Conservation (phyloP, 2,113 vertebrate genomes). For the Falcunculus frontatus region DNA sequence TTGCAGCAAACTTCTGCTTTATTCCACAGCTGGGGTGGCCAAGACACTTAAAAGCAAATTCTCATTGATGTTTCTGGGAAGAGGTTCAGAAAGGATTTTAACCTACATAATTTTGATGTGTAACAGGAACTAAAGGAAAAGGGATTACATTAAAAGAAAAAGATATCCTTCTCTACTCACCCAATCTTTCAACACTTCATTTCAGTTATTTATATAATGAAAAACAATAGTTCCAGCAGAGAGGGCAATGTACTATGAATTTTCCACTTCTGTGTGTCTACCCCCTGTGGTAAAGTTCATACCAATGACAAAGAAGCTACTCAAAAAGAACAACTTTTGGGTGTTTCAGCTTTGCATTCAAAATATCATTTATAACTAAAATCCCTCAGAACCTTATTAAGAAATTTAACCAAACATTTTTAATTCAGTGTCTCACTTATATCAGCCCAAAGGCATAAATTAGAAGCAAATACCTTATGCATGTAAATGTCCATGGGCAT, state of each 20-base stretch:
- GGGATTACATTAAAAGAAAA: background rate
- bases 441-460: background rate
- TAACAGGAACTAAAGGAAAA: background rate
- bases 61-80: background rate
- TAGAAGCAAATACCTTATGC: background rate
- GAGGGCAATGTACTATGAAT: slow-evolving; percentile 52
- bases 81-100: slow-evolving; percentile 15
- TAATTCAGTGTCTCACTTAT: background rate
- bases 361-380: background rate
- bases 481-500: background rate
- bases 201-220: slow-evolving; percentile 34
- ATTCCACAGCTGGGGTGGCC: background rate
- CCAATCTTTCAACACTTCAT: background rate
- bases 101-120: background rate
- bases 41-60: background rate
- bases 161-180: background rate
- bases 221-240: slow-evolving; percentile 47
- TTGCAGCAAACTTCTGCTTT: background rate
- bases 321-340: background rate
- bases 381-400: slow-evolving; percentile 22
- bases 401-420: background rate
- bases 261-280: background rate
- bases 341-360: background rate
- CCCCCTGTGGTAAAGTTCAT: background rate
- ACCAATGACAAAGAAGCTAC: slow-evolving; percentile 1